These are phyloP conservation scores for Redunca redunca DNA, from an alignment of 2,113 vertebrate species.

Conservation along the genomic window DNA sequence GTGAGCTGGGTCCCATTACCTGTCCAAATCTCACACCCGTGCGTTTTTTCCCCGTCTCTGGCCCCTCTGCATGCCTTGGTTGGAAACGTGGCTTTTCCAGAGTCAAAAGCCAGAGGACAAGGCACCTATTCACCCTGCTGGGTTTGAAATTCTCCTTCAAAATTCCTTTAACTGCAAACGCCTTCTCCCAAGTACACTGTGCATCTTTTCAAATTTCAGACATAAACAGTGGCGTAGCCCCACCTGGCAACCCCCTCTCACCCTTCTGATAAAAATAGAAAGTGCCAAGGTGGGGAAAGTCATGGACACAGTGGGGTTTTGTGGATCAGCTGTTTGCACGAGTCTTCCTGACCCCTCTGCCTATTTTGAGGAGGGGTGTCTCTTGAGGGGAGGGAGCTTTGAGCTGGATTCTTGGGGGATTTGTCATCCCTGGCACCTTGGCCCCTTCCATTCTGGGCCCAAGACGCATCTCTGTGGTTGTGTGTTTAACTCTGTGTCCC, in stretches of 20 bases:
- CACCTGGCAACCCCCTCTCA: conserved; percentile 60
- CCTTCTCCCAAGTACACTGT: conserved; percentile 71
- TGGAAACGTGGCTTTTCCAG: conserved; percentile 70
- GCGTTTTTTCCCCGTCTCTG: background rate
- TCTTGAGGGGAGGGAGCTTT: background rate
- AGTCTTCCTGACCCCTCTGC: conserved; percentile 47
- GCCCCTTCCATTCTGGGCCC: conserved; percentile 24
- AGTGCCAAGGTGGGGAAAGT: background rate
- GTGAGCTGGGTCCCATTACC: background rate
- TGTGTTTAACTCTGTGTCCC: conserved; percentile 4
- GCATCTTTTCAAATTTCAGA: conserved; percentile 67
- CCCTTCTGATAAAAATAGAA: conserved; percentile 79
- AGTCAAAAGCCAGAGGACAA: conserved; percentile 69
- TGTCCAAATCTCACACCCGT: background rate
- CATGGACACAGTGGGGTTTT: conserved; percentile 57
- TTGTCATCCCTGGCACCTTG: background rate
- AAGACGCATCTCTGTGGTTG: conserved; percentile 41
- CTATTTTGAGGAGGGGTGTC: conserved; percentile 62
- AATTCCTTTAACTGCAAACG: conserved; percentile 66
- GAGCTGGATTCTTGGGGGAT: background rate
- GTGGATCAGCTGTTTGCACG: conserved; percentile 52
- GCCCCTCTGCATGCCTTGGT: conserved; percentile 46
- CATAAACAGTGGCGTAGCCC: conserved; percentile 71
- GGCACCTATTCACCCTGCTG: conserved; percentile 76
- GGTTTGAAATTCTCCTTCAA: conserved; percentile 56